A percentile compares a stretch with the other conserved stretches of the same genome.
These are phyloP conservation scores for Hoplostethus atlanticus DNA, from an alignment of 2,797 vertebrate genomes.

Conservation along the genomic window DNA sequence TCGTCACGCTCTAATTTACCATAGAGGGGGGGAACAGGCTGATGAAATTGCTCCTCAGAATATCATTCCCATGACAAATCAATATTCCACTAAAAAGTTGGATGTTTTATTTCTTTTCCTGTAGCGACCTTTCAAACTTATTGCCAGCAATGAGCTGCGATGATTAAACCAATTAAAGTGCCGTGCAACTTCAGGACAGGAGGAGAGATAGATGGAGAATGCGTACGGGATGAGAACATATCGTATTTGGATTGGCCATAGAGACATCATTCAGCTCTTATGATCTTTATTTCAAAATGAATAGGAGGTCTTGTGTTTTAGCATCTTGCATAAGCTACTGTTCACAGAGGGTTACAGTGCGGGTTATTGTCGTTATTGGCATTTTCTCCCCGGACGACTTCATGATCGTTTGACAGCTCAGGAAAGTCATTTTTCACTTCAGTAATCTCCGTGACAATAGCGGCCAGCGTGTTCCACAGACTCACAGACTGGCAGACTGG, in stretches of 20 bases:
- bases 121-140: slow-evolving; percentile 61
- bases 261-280: neutral
- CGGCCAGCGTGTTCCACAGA: slow-evolving; percentile 14
- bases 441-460: slow-evolving; percentile 23
- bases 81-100: slow-evolving; percentile 55
- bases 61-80: slow-evolving; percentile 67
- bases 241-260: slow-evolving; percentile 7
- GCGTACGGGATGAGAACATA: neutral
- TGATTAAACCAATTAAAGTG: slow-evolving; percentile 26
- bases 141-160: slow-evolving; percentile 26
- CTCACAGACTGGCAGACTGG: slow-evolving; percentile 25
- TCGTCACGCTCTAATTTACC: slow-evolving; percentile 63
- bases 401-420: neutral
- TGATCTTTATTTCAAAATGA: neutral
- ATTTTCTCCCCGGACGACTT: neutral
- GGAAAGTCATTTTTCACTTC: slow-evolving; percentile 27
- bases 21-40: slow-evolving; percentile 54
- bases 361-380: neutral
- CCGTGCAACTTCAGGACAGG: neutral
- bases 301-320: neutral
- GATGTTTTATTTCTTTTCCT: slow-evolving; percentile 37
- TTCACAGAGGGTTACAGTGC: neutral
- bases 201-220: neutral
- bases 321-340: neutral
- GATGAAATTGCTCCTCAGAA: slow-evolving; percentile 64